Conservation (phyloP, 2,113 vertebrate genomes). For the Microcebus jonahi region DNA sequence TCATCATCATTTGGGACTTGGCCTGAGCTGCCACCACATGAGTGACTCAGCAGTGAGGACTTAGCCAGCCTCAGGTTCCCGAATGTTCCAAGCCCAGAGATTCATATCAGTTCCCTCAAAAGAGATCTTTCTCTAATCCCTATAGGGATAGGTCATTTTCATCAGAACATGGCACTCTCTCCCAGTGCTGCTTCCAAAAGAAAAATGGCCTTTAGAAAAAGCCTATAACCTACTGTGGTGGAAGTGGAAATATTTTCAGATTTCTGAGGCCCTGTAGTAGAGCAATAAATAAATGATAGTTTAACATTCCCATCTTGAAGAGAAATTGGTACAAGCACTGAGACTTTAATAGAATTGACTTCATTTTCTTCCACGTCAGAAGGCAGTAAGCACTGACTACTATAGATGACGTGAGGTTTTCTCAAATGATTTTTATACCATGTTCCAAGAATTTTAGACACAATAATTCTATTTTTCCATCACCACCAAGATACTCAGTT, state of each 20-base stretch:
- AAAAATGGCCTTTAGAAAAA: slow-evolving; percentile 50
- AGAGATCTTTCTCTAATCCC: background rate
- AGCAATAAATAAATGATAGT: slow-evolving; percentile 60
- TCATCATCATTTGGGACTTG: background rate
- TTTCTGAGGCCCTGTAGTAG: background rate
- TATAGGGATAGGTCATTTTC: background rate
- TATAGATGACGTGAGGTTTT: slow-evolving; percentile 13
- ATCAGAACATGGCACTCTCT: slow-evolving; percentile 21
- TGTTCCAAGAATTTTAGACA: slow-evolving; percentile 6
- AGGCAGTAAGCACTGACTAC: background rate
- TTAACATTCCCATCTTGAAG: slow-evolving; percentile 46
- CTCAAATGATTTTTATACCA: background rate
- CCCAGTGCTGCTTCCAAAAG: slow-evolving; percentile 48
- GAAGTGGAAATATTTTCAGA: slow-evolving; percentile 54
- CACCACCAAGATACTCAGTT: background rate
- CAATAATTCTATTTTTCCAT: background rate
- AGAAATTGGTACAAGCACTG: slow-evolving; percentile 39
- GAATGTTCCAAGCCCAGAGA: background rate
- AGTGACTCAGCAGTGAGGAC: background rate
- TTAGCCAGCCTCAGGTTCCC: background rate
- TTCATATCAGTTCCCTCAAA: background rate
- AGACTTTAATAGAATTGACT: slow-evolving; percentile 46
- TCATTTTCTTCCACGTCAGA: slow-evolving; percentile 41
- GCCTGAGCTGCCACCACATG: background rate
- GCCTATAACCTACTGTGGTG: slow-evolving; percentile 15